Percentiles rank a stretch among this genome's conserved stretches.
Conservation (phyloP, 2,113 vertebrate genomes). For the Notothenia rossii region DNA sequence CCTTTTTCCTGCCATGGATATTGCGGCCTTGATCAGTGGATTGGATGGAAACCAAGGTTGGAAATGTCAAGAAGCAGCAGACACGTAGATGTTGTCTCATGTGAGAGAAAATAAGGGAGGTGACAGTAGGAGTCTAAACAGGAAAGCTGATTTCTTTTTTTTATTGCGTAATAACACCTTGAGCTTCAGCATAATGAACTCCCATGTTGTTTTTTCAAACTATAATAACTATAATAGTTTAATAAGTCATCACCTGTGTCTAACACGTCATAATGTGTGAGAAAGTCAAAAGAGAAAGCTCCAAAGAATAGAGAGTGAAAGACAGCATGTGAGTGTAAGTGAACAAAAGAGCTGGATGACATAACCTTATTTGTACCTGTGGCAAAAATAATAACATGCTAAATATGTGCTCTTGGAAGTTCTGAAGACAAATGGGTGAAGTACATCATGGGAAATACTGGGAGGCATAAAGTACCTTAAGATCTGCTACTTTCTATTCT, state of each 20-base stretch:
- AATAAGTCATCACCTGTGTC: not conserved
- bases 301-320: not conserved
- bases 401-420: conserved; percentile 17
- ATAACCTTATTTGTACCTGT: not conserved
- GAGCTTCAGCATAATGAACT: not conserved
- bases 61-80: conserved; percentile 12
- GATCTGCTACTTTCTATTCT: not conserved
- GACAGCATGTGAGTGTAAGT: not conserved
- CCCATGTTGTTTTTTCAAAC: not conserved
- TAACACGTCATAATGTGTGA: not conserved
- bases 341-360: conserved; percentile 8
- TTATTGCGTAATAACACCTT: not conserved
- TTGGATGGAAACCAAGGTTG: not conserved
- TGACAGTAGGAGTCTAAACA: not conserved
- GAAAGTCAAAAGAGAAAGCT: not conserved
- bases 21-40: conserved; percentile 13
- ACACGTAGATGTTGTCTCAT: not conserved
- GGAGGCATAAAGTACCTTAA: not conserved
- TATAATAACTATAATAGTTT: not conserved
- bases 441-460: conserved; percentile 9
- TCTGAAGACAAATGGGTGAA: not conserved
- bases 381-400: not conserved
- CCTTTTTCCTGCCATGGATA: conserved; percentile 44
- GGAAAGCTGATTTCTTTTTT: conserved; percentile 15
- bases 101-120: conserved; percentile 8